Base-by-base conservation (phyloP, 1,140 invertebrate species). In the Phymorhynchus buccinoides region DNA sequence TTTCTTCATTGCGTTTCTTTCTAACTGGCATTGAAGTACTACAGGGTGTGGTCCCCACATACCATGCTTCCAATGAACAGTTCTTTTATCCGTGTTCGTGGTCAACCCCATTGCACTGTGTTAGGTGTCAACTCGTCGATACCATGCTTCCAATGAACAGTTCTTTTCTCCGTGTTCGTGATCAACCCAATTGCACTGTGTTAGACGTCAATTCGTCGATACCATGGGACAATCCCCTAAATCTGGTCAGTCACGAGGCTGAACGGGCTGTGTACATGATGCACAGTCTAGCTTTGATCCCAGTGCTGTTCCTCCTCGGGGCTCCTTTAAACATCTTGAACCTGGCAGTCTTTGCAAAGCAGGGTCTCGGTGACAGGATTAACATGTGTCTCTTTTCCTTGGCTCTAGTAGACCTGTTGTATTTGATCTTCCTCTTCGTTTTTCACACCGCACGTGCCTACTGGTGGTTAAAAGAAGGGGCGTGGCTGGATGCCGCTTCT, bases 311-410 rank as follows among this genome's bases (percentile, higher is more conserved):
- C 42, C 7, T 62, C 27, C 2, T 66, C 22, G 80, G 52, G 7
- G 32, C 32, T n/a, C 80, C 80, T 39, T 32, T 32, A 32, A 81
- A 81, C 37, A 4, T 62, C 52, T 14, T 81, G 3, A 81, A 81
- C 52, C 37, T 81, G 80, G 7, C 41, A 35, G 35, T 81, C 12
- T 81, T 81, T 37, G 12, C 0, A 2, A 81, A 41, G 52, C 80
- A 81, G 37, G 80, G 80, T 27, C 62, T 81, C 12, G 68, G 52
- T 7, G 56, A 81, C 12, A 56, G 80, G 16, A 66, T 81, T 37
- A 81, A 66, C 56, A 7, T 81, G 32, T 81, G 80, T n/a, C 80
- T 81, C 18, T 81, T 81, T 56, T 56, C n/a, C 18, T 27, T 81
- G 0, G 48, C 80, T 37, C 3, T 81, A 3, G 30, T 81, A 1